These are phyloP conservation scores for Cynodonichthys magdalenae DNA, from an alignment of 2,797 vertebrate species.

Conservation along the genomic window DNA sequence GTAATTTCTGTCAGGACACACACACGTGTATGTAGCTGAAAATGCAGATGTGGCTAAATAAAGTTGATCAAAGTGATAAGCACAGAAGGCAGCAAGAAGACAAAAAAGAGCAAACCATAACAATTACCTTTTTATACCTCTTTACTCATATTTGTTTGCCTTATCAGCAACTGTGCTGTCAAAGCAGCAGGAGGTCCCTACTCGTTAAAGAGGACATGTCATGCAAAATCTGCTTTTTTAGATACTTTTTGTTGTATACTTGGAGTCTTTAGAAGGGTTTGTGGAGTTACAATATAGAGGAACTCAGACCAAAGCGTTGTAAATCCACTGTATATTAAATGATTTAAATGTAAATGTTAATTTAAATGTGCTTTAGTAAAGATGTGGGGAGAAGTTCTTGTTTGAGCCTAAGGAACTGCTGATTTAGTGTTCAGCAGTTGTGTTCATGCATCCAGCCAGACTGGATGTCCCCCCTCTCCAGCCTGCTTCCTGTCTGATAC, in stretches of 20 bases:
- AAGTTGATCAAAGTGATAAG: constrained; percentile 25
- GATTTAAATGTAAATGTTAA: too few species aligned
- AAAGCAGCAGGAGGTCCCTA: neutral
- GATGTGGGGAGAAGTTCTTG: constrained; percentile 21
- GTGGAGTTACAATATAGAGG: too few species aligned
- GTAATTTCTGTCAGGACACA: constrained; percentile 28
- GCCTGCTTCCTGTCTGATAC: constrained; percentile 46
- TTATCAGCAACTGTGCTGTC: constrained; percentile 6
- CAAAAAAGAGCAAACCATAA: neutral
- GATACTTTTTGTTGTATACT: too few species aligned
- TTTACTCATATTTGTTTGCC: neutral
- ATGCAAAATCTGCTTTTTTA: too few species aligned
- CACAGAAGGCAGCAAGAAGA: constrained; percentile 8
- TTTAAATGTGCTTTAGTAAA: neutral
- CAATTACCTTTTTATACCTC: constrained; percentile 10
- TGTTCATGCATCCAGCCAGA: constrained; percentile 22
- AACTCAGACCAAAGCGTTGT: too few species aligned
- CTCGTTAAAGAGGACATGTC: neutral
- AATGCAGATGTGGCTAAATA: constrained; percentile 18
- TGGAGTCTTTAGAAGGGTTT: too few species aligned
- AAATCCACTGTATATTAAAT: too few species aligned
- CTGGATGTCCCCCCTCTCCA: constrained; percentile 15
- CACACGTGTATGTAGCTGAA: neutral
- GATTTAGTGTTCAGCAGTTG: constrained; percentile 11
- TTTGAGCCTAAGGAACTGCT: constrained; percentile 22